phyloP scores from a whole-genome alignment of 2,113 vertebrate species.

The Oreocharis arfaki region DNA sequence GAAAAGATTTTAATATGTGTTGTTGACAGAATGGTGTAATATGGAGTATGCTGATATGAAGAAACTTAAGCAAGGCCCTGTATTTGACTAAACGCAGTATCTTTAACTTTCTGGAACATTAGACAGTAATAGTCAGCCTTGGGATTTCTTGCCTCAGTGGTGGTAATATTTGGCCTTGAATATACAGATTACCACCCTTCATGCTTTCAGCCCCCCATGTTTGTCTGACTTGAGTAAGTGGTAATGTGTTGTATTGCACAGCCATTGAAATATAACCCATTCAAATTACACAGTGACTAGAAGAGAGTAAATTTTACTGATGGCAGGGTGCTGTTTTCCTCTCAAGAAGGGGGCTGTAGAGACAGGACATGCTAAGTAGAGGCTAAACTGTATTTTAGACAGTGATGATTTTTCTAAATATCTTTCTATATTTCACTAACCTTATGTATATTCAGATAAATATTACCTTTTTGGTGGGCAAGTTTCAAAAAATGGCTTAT shows the following conservation, averaged over 20 bases:
- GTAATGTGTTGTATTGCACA: neutral
- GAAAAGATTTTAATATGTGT: neutral
- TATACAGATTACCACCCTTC: neutral
- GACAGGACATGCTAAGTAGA: neutral
- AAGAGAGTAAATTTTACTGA: neutral
- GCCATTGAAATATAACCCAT: neutral
- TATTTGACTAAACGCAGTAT: neutral
- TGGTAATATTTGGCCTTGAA: neutral
- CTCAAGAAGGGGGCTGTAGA: neutral
- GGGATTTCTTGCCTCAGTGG: neutral
- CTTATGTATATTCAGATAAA: neutral
- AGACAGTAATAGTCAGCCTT: neutral
- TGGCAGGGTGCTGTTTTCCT: neutral
- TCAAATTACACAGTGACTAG: neutral
- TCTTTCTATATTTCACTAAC: neutral
- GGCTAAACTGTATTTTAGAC: neutral
- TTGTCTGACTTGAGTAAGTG: neutral
- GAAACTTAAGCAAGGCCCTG: neutral
- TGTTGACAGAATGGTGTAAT: neutral
- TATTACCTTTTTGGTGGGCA: neutral
- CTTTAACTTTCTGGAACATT: neutral
- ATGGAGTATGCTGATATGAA: neutral
- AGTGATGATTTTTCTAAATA: neutral
- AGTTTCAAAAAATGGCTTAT: neutral
- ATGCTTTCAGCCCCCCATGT: neutral